Conservation (phyloP, 2,797 vertebrate species). For the Phalanger gymnotis region DNA sequence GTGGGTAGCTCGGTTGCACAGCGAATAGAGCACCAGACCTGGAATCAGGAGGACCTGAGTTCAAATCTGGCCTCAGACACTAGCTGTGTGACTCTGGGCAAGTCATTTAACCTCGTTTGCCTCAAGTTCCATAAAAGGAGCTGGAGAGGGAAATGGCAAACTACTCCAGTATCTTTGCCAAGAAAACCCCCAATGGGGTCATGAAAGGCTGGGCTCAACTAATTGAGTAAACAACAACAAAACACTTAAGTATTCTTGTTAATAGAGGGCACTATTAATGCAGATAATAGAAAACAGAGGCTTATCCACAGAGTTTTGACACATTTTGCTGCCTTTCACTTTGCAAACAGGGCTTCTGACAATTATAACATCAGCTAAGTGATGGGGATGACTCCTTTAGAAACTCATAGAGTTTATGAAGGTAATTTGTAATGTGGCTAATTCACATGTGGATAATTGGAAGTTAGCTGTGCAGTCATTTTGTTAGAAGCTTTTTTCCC, state of each 20-base stretch:
- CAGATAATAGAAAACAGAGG: conserved; percentile 2
- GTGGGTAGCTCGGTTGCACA: not conserved
- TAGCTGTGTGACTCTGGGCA: not conserved
- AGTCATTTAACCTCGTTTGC: not conserved
- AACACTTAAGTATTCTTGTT: not conserved
- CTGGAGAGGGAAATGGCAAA: not conserved
- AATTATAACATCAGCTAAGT: not conserved
- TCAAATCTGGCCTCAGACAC: not conserved
- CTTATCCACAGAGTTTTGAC: not conserved
- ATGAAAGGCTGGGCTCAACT: not conserved
- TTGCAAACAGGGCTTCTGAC: not conserved
- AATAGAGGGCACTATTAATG: conserved; percentile 1
- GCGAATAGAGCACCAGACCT: not conserved
- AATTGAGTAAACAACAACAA: not conserved
- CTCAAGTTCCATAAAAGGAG: not conserved
- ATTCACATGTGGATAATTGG: not conserved
- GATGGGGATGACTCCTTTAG: not conserved
- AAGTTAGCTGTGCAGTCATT: not conserved
- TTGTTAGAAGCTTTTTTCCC: not conserved
- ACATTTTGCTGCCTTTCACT: not conserved
- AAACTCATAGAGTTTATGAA: not conserved
- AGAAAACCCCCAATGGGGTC: not conserved
- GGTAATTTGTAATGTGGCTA: not conserved
- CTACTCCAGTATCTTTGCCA: not conserved
- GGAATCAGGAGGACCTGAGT: not conserved